phyloP scores from a whole-genome alignment of 2,113 vertebrate species.

The Microcebus lehilahytsara region DNA sequence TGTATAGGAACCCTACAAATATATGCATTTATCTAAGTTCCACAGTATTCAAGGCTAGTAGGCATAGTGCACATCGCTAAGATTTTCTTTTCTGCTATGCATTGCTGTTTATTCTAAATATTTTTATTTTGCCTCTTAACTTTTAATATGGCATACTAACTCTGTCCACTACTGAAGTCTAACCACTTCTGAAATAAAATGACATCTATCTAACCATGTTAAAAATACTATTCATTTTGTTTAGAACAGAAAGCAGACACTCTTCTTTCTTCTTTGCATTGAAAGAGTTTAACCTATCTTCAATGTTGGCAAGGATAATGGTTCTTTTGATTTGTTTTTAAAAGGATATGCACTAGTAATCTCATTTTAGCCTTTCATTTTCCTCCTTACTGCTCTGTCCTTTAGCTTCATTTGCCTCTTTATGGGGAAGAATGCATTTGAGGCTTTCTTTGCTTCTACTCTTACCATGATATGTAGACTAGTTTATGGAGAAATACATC shows the following conservation, averaged over 20 bases:
- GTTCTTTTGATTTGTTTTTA: slow-evolving; percentile 66
- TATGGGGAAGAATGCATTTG: slow-evolving; percentile 61
- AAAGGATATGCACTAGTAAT: slow-evolving; percentile 50
- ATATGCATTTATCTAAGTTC: slow-evolving; percentile 30
- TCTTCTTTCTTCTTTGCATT: slow-evolving; percentile 49
- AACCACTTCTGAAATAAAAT: slow-evolving; percentile 50
- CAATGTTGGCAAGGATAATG: slow-evolving; percentile 52
- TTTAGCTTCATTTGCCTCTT: slow-evolving; percentile 50
- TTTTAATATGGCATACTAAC: slow-evolving; percentile 16
- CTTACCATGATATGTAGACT: slow-evolving; percentile 51
- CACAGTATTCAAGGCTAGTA: slow-evolving; percentile 32
- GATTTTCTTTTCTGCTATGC: slow-evolving; percentile 16
- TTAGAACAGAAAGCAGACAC: slow-evolving; percentile 27
- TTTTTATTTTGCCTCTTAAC: slow-evolving; percentile 57
- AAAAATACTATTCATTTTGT: slow-evolving; percentile 51
- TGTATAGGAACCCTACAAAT: neutral
- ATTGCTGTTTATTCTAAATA: slow-evolving; percentile 34
- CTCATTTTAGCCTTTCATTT: slow-evolving; percentile 63
- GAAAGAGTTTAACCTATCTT: slow-evolving; percentile 49
- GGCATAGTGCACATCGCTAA: neutral
- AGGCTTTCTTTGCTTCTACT: slow-evolving; percentile 61
- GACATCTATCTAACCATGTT: neutral
- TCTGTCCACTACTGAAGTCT: neutral
- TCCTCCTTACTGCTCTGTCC: slow-evolving; percentile 40
- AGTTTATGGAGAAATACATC: slow-evolving; percentile 68